phyloP scores from a whole-genome alignment of 2,888 invertebrate genomes.

The Coelinius sp. region DNA sequence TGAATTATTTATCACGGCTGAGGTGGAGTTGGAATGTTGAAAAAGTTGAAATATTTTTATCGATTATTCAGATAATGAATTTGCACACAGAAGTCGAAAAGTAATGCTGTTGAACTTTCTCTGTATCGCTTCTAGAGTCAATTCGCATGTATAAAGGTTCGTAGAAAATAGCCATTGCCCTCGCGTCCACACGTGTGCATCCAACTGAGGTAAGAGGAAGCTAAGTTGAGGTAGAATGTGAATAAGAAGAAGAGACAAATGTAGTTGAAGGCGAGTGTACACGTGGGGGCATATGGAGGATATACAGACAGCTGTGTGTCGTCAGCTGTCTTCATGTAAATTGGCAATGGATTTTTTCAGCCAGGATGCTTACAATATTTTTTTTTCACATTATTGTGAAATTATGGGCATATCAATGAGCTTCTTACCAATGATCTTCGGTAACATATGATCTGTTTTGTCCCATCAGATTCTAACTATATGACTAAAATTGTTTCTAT shows the following conservation, averaged over 20 bases:
- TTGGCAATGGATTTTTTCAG: not conserved
- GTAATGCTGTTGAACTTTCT: not conserved
- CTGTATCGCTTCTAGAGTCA: not conserved
- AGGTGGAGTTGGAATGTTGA: too few relatives aligned
- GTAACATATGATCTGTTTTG: too few relatives aligned
- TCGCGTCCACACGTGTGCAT: conserved; percentile 39
- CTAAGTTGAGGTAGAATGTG: conserved; percentile 14
- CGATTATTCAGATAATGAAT: not conserved
- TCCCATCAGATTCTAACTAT: too few relatives aligned
- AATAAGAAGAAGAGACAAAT: conserved; percentile 21
- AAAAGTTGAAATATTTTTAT: conserved; percentile 1
- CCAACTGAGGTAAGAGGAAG: conserved; percentile 20
- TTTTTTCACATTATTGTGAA: not conserved
- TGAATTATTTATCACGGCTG: conserved; percentile 11
- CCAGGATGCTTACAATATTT: too few relatives aligned
- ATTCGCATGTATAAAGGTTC: conserved; percentile 3
- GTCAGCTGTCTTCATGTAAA: conserved; percentile 22
- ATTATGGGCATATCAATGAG: not conserved
- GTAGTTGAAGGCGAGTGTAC: conserved; percentile 2
- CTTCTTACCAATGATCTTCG: not conserved
- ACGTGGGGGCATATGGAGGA: not conserved
- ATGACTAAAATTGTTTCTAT: too few relatives aligned
- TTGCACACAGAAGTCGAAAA: not conserved
- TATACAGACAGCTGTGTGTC: conserved; percentile 2
- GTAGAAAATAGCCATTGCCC: conserved; percentile 31